These are phyloP conservation scores for Ophioninae sp. DNA, from an alignment of 2,888 invertebrate species.

Conservation along the genomic window DNA sequence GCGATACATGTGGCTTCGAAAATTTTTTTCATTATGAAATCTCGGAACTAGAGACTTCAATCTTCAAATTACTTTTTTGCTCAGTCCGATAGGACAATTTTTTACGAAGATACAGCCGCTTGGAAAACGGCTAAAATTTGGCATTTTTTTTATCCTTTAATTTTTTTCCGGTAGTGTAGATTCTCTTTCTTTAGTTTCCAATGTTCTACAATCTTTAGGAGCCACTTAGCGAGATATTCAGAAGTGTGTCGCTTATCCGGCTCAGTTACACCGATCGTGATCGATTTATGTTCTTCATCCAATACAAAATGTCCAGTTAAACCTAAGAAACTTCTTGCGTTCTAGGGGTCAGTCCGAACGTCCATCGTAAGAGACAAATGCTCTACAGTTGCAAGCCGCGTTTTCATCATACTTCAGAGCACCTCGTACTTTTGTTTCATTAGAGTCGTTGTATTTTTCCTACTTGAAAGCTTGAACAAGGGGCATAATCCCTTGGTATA, in stretches of 20 bases:
- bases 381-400: conserved; percentile 7
- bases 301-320: conserved; percentile 54
- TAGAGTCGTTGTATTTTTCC: conserved; percentile 21
- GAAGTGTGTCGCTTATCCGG: conserved; percentile 61
- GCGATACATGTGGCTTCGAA: too few species aligned
- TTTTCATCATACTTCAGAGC: conserved; percentile 31
- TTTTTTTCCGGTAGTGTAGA: too few species aligned
- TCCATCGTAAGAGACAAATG: conserved; percentile 54
- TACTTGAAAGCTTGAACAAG: conserved; percentile 16
- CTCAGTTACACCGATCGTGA: conserved; percentile 59
- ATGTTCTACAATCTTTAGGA: conserved; percentile 44
- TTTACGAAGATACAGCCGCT: too few species aligned
- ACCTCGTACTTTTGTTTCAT: conserved; percentile 41
- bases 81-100: too few species aligned
- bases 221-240: conserved; percentile 57
- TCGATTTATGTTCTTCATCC: conserved; percentile 43
- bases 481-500: not conserved
- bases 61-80: too few species aligned
- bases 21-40: too few species aligned
- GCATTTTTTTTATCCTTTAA: too few species aligned
- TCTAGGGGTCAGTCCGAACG: conserved; percentile 59
- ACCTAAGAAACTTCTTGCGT: conserved; percentile 45
- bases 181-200: conserved; percentile 63
- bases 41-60: too few species aligned
- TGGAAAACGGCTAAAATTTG: too few species aligned